Percentiles rank a stretch among this genome's conserved stretches.
These are phyloP conservation scores for Sinocyclocheilus anshuiensis DNA, from an alignment of 2,113 vertebrate species.

Conservation along the genomic window DNA sequence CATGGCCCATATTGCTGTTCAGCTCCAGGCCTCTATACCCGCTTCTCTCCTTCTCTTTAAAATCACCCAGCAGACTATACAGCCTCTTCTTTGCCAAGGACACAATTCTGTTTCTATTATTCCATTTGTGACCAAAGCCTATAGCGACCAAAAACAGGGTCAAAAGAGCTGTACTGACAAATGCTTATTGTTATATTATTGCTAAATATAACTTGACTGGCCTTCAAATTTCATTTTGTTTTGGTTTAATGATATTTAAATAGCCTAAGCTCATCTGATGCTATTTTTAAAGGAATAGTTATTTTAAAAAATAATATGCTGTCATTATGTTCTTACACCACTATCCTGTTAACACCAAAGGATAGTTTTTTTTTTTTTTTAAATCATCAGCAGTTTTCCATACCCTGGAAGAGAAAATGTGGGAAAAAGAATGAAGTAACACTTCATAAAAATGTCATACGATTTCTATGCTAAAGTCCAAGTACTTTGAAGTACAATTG, in stretches of 20 bases:
- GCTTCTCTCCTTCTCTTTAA: constrained; percentile 17
- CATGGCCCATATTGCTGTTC: constrained; percentile 39
- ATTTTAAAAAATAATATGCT: not conserved
- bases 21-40: constrained; percentile 36
- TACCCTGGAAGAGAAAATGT: not conserved
- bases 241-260: not conserved
- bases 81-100: not conserved
- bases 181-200: not conserved
- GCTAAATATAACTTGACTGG: not conserved
- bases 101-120: not conserved
- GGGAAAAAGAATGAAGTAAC: not conserved
- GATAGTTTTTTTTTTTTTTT: no score
- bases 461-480: not conserved
- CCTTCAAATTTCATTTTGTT: not conserved
- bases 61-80: not conserved
- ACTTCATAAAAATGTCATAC: not conserved
- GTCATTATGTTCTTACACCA: not conserved
- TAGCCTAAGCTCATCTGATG: not conserved
- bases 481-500: not conserved
- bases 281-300: constrained; percentile 13
- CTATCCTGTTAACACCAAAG: not conserved
- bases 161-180: not conserved
- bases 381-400: not conserved
- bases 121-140: not conserved
- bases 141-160: not conserved